Percentiles rank a stretch among this genome's conserved stretches.
Conservation (phyloP, 2,888 invertebrate species). For the Venusia cambrica region DNA sequence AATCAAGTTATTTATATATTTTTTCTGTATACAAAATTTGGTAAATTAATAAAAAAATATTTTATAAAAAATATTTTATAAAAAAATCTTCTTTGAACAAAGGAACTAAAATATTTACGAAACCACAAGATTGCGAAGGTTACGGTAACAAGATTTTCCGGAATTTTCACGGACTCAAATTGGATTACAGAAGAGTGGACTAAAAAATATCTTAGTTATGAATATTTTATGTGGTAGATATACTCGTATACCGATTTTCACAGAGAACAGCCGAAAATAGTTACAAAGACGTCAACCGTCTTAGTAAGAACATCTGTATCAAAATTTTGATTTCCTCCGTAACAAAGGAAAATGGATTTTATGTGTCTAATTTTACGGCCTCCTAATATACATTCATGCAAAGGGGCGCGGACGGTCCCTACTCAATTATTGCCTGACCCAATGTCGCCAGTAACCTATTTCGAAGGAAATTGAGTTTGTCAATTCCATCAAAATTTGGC, state of each 20-base stretch:
- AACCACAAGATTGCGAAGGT: constrained; percentile 7
- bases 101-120: constrained; percentile 20
- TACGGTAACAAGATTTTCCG: not conserved
- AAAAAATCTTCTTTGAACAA: constrained; percentile 8
- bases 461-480: constrained; percentile 73
- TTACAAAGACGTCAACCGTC: no score
- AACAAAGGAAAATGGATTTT: constrained; percentile 25
- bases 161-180: constrained; percentile 1
- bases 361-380: constrained; percentile 25
- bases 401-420: constrained; percentile 59
- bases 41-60: no score
- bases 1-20: no score
- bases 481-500: constrained; percentile 74
- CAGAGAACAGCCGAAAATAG: not conserved
- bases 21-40: no score
- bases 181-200: no score
- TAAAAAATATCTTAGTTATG: no score
- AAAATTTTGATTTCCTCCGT: not conserved
- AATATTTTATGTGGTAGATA: no score
- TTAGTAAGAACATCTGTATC: no score
- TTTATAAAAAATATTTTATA: constrained; percentile 4
- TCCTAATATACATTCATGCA: constrained; percentile 29
- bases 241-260: no score
- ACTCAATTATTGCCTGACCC: constrained; percentile 70
- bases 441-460: constrained; percentile 67